A percentile compares a stretch with the other conserved stretches of the same genome.
phyloP scores from a whole-genome alignment of 1,140 invertebrate genomes.

The Harlomillsia oculata region DNA sequence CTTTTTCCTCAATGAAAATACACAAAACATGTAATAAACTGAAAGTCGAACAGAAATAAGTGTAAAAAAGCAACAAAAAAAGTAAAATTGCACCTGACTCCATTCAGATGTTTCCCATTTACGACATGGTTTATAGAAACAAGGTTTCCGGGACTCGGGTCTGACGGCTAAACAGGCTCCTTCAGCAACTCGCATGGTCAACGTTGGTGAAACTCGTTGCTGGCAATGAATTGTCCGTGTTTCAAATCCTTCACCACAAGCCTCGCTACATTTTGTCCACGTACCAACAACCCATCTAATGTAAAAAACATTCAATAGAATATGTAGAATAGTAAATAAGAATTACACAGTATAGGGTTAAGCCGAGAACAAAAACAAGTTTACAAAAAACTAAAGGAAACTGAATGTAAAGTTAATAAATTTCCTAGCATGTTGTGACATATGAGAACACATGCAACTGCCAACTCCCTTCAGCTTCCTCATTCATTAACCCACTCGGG shows the following conservation, averaged over 20 bases:
- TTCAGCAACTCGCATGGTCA: constrained; percentile 48
- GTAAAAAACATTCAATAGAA: too few species aligned
- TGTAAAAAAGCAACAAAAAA: not conserved
- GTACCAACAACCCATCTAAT: constrained; percentile 46
- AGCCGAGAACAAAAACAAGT: too few species aligned
- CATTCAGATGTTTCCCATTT: constrained; percentile 37
- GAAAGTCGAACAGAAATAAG: not conserved
- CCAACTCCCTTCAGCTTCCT: too few species aligned
- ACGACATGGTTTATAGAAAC: constrained; percentile 31
- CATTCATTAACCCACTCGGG: too few species aligned
- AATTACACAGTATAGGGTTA: too few species aligned
- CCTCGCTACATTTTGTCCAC: constrained; percentile 55
- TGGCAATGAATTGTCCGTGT: constrained; percentile 47
- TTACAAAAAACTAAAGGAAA: too few species aligned
- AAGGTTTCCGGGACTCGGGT: constrained; percentile 32
- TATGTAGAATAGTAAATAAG: too few species aligned
- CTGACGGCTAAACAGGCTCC: constrained; percentile 41
- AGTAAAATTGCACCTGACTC: constrained; percentile 32
- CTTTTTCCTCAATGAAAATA: not conserved
- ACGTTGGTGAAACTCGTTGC: constrained; percentile 42
- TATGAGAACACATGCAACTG: too few species aligned
- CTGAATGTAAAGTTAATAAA: too few species aligned
- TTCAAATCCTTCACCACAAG: constrained; percentile 56
- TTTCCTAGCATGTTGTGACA: too few species aligned
- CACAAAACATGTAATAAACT: too few species aligned